A percentile compares a stretch with the other conserved stretches of the same genome.
These are phyloP conservation scores for Acanthisitta chloris DNA, from an alignment of 2,113 vertebrate species.

Conservation along the genomic window DNA sequence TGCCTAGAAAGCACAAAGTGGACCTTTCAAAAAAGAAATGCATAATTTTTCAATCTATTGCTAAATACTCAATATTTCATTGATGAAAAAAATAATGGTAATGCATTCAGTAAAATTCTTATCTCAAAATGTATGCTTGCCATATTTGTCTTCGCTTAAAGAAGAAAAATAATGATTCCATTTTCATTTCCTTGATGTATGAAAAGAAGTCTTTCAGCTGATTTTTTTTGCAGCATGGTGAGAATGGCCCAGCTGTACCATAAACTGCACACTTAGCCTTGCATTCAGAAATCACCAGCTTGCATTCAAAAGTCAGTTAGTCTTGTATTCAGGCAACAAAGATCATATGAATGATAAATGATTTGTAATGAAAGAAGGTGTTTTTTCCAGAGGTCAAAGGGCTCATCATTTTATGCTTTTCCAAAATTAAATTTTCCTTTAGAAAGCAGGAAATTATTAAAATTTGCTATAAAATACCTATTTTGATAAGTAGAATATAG, in stretches of 20 bases:
- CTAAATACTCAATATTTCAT: background rate
- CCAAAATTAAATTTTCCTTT: constrained; percentile 1
- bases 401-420: background rate
- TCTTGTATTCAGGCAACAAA: constrained; percentile 45
- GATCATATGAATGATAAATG: constrained; percentile 44
- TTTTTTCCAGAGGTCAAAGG: constrained; percentile 1
- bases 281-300: constrained; percentile 47
- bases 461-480: background rate
- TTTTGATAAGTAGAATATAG: background rate
- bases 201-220: constrained; percentile 38
- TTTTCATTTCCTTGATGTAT: constrained; percentile 22
- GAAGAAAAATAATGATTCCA: constrained; percentile 37
- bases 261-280: constrained; percentile 26
- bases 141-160: background rate
- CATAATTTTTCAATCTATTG: background rate
- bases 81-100: background rate
- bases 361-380: constrained; percentile 11
- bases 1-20: background rate
- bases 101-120: constrained; percentile 1
- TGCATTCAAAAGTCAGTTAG: constrained; percentile 42
- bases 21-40: background rate
- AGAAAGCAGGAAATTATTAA: constrained; percentile 29
- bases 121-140: background rate
- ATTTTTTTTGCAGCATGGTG: background rate
- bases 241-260: constrained; percentile 58